Conservation (phyloP, 2,797 vertebrate genomes). For the Chanos chanos region DNA sequence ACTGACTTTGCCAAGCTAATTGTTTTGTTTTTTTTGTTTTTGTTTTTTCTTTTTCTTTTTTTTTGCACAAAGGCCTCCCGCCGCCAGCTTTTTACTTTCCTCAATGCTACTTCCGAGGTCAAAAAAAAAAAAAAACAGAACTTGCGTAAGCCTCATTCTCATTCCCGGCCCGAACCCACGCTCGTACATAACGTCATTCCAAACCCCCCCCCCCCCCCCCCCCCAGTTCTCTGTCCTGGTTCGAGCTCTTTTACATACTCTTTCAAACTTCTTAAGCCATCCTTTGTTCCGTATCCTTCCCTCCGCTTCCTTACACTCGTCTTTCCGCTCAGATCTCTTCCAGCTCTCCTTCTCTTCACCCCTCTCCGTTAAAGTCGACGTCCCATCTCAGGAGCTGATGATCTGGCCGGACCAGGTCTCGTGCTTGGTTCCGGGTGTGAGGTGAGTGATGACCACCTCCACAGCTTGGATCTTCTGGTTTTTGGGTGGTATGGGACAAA, state of each 20-base stretch:
- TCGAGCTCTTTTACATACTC: slow-evolving; percentile 25
- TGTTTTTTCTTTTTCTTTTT: slow-evolving; percentile 32
- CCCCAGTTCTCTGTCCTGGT: slow-evolving; percentile 15
- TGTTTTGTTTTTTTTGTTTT: slow-evolving; percentile 32
- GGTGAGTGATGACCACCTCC: slow-evolving; percentile 92
- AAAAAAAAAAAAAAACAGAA: slow-evolving; percentile 15
- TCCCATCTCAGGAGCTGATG: slow-evolving; percentile 83
- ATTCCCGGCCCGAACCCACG: slow-evolving; percentile 31
- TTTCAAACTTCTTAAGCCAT: slow-evolving; percentile 41
- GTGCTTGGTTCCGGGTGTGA: slow-evolving; percentile 89
- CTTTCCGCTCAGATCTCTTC: neutral
- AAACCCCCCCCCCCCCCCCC: slow-evolving; percentile 6
- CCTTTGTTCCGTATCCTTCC: slow-evolving; percentile 37
- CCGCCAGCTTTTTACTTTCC: slow-evolving; percentile 1
- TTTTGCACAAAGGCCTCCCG: slow-evolving; percentile 19
- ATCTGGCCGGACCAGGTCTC: slow-evolving; percentile 98
- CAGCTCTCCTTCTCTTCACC: neutral
- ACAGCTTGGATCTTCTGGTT: slow-evolving; percentile 98
- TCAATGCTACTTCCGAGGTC: slow-evolving; percentile 41
- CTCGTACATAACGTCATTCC: slow-evolving; percentile 39
- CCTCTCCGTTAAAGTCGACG: neutral
- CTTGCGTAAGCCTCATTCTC: slow-evolving; percentile 30
- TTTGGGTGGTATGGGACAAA: slow-evolving; percentile 94
- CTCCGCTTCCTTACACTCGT: neutral
- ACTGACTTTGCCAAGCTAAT: slow-evolving; percentile 13